Percentiles rank a stretch among this genome's conserved stretches.
Conservation (phyloP, 2,113 vertebrate genomes). For the Oryzias woworae region DNA sequence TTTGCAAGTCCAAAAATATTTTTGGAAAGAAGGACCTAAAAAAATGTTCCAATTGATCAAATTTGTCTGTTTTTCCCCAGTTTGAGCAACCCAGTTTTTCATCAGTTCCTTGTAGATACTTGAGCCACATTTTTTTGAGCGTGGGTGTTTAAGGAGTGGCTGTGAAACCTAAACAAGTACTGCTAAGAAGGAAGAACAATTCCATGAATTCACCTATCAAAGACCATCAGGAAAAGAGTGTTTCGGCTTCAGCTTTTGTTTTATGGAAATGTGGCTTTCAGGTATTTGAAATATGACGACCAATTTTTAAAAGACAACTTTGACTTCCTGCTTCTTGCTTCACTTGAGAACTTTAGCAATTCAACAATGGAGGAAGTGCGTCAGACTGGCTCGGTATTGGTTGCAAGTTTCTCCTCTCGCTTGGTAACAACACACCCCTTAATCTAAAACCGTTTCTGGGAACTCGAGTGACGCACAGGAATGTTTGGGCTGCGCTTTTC, state of each 20-base stretch:
- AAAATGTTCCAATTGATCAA: no score
- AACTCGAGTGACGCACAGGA: conserved; percentile 69
- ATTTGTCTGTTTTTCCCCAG: not conserved
- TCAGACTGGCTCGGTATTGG: conserved; percentile 39
- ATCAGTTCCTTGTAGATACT: not conserved
- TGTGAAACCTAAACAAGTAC: conserved; percentile 4
- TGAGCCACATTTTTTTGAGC: conserved; percentile 24
- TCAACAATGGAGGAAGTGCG: conserved; percentile 26
- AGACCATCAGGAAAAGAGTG: no score
- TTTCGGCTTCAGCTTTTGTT: no score
- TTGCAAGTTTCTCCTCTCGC: conserved; percentile 30
- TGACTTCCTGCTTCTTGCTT: no score
- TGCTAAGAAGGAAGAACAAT: no score
- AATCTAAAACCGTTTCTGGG: conserved; percentile 71
- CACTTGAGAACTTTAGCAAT: conserved; percentile 25
- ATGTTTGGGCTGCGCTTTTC: conserved; percentile 30
- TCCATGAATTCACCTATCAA: no score
- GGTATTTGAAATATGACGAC: no score
- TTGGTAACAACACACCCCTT: conserved; percentile 67
- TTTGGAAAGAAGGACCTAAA: no score
- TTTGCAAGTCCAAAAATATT: no score
- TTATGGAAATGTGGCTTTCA: no score
- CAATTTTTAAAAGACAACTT: no score
- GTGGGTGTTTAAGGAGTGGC: conserved; percentile 47
- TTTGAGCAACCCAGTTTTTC: not conserved